Evolutionary conservation across 1,140 invertebrate species (phyloP), one percentile per base, ranked within the genome.

Genomic region (Meloidogyne floridensis): DNA sequence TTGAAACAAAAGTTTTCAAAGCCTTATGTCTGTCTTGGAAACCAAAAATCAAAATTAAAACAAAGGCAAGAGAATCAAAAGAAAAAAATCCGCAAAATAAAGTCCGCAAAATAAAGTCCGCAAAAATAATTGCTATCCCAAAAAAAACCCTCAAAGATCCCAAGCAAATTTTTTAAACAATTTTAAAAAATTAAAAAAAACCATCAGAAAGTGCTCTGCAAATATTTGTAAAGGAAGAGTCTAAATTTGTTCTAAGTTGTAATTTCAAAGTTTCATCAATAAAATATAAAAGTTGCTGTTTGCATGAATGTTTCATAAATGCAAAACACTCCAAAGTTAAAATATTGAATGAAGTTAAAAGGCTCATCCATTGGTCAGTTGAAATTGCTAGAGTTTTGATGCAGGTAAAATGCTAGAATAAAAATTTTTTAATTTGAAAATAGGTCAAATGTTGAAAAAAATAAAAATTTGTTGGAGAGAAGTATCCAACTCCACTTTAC

Each of bases 151-250:
- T 2, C 32, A 32, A 0, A 32, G 0, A 2, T 32, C 32, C 32
- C 32, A 32, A 32, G 2, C 43, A 81, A 76, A n/a, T 11, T 6
- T 11, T 11, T 79, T 51, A 47, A 56, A 54, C 3, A n/a, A 6
- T 56, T n/a, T n/a, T 7, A 80, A 7, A 42, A 51, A 20, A 18
- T 10, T 42, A 56, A 80, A 9, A 65, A 81, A 11, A 54, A 83
- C 82, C 83, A 47, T 84, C 83, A 74, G 70, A 81, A 84, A 84
- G 56, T 3, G 76, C 69, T 15, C 83, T 72, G 20, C 85, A 76
- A 42, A 84, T 75, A 69, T 84, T 84, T 3, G 75, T 80, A 13
- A 84, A n/a, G 2, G 75, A 75, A 32, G 73, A 51, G 53, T 84
- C 83, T 32, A 84, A 11, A n/a, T 70, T 81, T 8, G 83, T 81